A percentile compares a stretch with the other conserved stretches of the same genome.
Evolutionary conservation across 2,888 invertebrate species (phyloP).

Genomic region (Dynastes hyllus): DNA sequence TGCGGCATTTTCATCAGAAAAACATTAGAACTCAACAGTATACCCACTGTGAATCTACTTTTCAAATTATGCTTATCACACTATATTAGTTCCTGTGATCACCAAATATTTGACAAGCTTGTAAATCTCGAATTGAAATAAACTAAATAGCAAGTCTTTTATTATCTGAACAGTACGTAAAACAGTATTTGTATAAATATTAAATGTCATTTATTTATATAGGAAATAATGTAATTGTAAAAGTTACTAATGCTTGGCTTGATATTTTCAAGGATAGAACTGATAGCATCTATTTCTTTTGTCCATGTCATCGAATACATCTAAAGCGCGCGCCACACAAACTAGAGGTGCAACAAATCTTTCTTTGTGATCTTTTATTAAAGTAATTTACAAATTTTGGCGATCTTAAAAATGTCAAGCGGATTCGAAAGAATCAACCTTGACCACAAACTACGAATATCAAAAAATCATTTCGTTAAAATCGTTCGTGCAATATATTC

Average conservation of each 20-base stretch:
- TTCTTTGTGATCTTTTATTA: no score
- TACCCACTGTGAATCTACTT: no score
- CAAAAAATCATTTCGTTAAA: background rate
- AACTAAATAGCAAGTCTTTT: background rate
- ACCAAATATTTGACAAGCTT: background rate
- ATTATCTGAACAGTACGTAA: slow-evolving; percentile 7
- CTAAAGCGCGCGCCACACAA: no score
- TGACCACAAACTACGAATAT: slow-evolving; percentile 1
- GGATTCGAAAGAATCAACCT: slow-evolving; percentile 9
- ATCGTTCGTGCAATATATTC: slow-evolving; percentile 30
- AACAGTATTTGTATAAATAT: slow-evolving; percentile 16
- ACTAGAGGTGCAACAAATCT: no score
- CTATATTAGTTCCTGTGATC: background rate
- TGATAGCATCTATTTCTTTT: background rate
- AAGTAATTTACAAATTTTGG: no score
- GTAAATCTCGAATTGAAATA: background rate
- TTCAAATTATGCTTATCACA: background rate
- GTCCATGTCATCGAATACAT: no score
- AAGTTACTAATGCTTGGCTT: slow-evolving; percentile 1
- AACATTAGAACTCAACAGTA: no score
- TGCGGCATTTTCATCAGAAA: no score
- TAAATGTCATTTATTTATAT: slow-evolving; percentile 20
- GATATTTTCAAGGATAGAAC: slow-evolving; percentile 1
- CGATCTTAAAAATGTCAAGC: slow-evolving; percentile 19
- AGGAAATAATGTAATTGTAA: background rate